Base-by-base conservation (phyloP, 2,797 vertebrate species). In the Spizella passerina region DNA sequence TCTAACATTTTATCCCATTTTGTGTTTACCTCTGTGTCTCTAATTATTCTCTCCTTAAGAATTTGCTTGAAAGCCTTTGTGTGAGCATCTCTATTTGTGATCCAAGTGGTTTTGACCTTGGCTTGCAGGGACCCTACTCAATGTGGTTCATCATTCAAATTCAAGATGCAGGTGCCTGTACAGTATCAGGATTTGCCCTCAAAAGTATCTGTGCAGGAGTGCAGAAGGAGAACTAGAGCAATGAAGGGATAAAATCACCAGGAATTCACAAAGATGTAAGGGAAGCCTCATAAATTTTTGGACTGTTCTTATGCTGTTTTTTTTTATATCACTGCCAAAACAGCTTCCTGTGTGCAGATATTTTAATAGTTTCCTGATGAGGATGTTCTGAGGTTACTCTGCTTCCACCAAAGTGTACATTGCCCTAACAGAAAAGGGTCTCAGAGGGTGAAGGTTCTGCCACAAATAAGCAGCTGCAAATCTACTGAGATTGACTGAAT, bases 1-100 rank as follows among this genome's bases (percentile, higher is more conserved):
- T 83, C 77, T 86, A 88, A 49, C 38, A 47, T 90, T 88, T 94
- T 92, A 50, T 79, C 60, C 52, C 22, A 73, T 87, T 87, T 82
- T 72, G 43, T 3, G 0, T 90, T 91, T 92, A 49, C 57, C 75
- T 86, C 57, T 8, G 2, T 65, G 46, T 86, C 61, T 81, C 55
- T 90, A 93, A 94, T 92, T 94, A 83, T 94, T 86, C 14, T 72
- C 7, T 91, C 43, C 53, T 55, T 85, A 71, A 90, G 71, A 92
- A 87, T 85, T 88, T 82, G 15, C 36, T 80, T 46, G 27, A 59
- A 94, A 87, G n/a, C 18, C 38, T 84, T 82, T 84, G 32, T 69
- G 29, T 57, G 81, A 53, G 57, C 75, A 47, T 72, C 46, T 82
- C n/a, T 38, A 43, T 63, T 82, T 80, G 78, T 44, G 53, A 85